A percentile compares a stretch with the other conserved stretches of the same genome.
These are phyloP conservation scores for Heliconius ethilla DNA, from an alignment of 2,888 invertebrate species.

Conservation along the genomic window DNA sequence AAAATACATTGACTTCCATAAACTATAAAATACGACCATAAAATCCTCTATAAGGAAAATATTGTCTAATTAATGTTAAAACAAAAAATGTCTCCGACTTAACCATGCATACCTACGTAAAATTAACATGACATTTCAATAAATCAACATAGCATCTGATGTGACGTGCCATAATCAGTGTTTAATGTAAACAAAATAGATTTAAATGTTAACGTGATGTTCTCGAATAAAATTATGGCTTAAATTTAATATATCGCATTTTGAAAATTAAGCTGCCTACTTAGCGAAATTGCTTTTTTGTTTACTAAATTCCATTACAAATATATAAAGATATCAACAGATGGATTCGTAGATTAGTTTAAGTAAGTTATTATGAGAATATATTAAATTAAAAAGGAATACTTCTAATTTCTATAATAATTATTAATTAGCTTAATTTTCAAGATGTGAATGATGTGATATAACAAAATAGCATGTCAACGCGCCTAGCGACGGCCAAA, in stretches of 20 bases:
- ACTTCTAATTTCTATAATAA: neutral
- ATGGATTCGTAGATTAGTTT: neutral
- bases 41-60: neutral
- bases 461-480: constrained; percentile 28
- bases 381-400: neutral
- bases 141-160: constrained; percentile 66
- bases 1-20: neutral
- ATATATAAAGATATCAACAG: neutral
- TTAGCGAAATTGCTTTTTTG: neutral
- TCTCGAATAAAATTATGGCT: constrained; percentile 64
- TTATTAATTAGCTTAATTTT: neutral
- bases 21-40: neutral
- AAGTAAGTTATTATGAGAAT: neutral
- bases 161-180: constrained; percentile 76
- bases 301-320: neutral
- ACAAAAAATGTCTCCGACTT: constrained; percentile 49
- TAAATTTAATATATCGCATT: constrained; percentile 35
- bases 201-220: constrained; percentile 49
- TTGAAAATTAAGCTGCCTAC: constrained; percentile 18
- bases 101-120: constrained; percentile 45
- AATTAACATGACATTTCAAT: constrained; percentile 63
- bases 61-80: neutral
- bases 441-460: neutral
- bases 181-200: constrained; percentile 56
- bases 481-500: constrained; percentile 40